Evolutionary conservation across 2,113 vertebrate species (phyloP), one percentile per base, ranked within the genome.

Genomic region (Pseudopipra pipra): DNA sequence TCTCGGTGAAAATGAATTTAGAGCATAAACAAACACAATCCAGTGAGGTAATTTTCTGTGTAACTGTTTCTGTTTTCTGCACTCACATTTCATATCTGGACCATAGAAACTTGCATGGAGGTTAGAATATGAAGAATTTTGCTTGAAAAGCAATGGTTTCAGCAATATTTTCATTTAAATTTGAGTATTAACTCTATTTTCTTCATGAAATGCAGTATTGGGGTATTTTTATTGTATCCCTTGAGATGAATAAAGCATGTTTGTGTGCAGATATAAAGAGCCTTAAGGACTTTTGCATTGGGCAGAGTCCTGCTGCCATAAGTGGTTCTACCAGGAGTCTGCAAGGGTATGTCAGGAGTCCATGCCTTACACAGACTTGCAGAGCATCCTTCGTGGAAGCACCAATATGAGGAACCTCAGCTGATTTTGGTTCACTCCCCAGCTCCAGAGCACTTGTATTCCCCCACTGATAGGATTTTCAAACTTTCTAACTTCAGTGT

Each of bases 391-490:
- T 35, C 12, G 43, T 25, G 19, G 30, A 5, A 49, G 6, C 28
- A 58, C 8, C 0, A 0, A 12, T 14, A 27, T 11, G 8, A 8
- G 8, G 9, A 0, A 2, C 9, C 19, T 41, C 33, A 23, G 14
- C 1, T 1, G 21, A 17, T 8, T 58, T 52, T 71, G 8, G 2
- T 71, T 58, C 0, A 1, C 19, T 10, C 12, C 4, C 7, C 24
- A 58, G 24, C 14, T 31, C 18, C 25, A 28, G 25, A 33, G 8
- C 13, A 62, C 55, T 44, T 1, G 1, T 28, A 49, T 55, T 43
- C 11, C 11, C 24, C 8, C 19, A 25, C 6, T 41, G 23, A 59
- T 11, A 49, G 0, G 1, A 14, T 47, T 80, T 74, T 65, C 16
- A 65, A 25, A 56, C 14, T 65, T 70, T 52, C 27, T 9, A 31